A percentile compares a stretch with the other conserved stretches of the same genome.
Evolutionary conservation across 2,113 vertebrate species (phyloP).

Genomic region (Centropus bengalensis): DNA sequence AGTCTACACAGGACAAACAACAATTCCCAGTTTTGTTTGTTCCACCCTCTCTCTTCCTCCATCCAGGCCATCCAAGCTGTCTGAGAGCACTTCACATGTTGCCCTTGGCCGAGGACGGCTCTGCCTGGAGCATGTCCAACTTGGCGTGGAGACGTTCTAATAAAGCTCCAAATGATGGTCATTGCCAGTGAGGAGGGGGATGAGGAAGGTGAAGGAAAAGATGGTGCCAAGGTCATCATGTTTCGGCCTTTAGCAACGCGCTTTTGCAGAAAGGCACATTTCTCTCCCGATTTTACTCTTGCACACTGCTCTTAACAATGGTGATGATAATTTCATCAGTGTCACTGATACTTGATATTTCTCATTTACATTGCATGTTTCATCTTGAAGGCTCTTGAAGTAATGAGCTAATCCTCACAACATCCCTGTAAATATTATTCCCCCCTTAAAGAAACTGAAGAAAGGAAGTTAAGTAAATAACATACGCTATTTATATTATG

Average conservation of each 20-base stretch:
- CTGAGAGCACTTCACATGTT: conserved; percentile 66
- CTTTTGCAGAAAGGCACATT: conserved; percentile 16
- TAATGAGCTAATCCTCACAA: conserved; percentile 73
- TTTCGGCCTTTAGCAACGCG: not conserved
- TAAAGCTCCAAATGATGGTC: conserved; percentile 68
- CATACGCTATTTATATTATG: conserved; percentile 64
- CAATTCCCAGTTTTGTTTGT: conserved; percentile 28
- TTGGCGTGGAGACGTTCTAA: conserved; percentile 69
- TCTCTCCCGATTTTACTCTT: conserved; percentile 17
- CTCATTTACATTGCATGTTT: conserved; percentile 68
- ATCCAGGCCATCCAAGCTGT: conserved; percentile 57
- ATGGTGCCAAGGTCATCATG: conserved; percentile 55
- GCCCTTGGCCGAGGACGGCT: conserved; percentile 75
- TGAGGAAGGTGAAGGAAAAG: conserved; percentile 64
- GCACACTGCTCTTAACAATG: conserved; percentile 42
- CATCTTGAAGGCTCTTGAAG: conserved; percentile 70
- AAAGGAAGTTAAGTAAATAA: conserved; percentile 68
- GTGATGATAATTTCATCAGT: conserved; percentile 69
- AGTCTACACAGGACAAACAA: conserved; percentile 1
- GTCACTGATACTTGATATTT: conserved; percentile 65
- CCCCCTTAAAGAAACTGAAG: conserved; percentile 67
- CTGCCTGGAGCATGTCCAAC: conserved; percentile 72
- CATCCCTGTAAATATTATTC: conserved; percentile 70
- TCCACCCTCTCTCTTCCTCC: conserved; percentile 11
- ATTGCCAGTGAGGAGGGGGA: conserved; percentile 69